Evolutionary conservation across 2,888 invertebrate species (phyloP).

Genomic region (Philonicus albiceps): DNA sequence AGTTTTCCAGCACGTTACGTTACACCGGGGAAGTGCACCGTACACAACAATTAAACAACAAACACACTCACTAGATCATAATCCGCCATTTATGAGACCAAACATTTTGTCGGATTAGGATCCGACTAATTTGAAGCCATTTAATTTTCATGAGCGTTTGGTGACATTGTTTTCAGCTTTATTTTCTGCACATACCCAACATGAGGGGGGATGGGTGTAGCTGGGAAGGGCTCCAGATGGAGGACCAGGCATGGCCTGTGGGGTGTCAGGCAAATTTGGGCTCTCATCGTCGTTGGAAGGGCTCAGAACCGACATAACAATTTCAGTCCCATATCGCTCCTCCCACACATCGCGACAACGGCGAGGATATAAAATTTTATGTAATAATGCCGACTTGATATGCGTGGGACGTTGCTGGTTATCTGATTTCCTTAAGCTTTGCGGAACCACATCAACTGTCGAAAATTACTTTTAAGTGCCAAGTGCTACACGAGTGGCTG

Average conservation of each 20-base stretch:
- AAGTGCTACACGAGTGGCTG: neutral
- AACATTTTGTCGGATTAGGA: slow-evolving; percentile 45
- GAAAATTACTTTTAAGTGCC: slow-evolving; percentile 30
- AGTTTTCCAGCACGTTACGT: slow-evolving; percentile 26
- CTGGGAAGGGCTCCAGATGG: slow-evolving; percentile 1
- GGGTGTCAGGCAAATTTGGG: neutral
- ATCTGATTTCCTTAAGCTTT: slow-evolving; percentile 33
- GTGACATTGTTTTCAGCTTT: slow-evolving; percentile 42
- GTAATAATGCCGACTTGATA: slow-evolving; percentile 29
- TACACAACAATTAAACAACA: slow-evolving; percentile 39
- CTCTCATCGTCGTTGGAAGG: neutral
- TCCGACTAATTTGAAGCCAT: slow-evolving; percentile 45
- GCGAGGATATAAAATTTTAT: slow-evolving; percentile 29
- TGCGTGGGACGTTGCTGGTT: slow-evolving; percentile 21
- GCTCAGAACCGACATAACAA: slow-evolving; percentile 1
- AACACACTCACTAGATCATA: slow-evolving; percentile 25
- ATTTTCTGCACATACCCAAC: neutral
- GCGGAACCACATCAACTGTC: neutral
- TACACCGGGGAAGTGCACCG: slow-evolving; percentile 7
- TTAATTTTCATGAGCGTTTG: slow-evolving; percentile 44
- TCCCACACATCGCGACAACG: neutral
- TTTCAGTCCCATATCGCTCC: slow-evolving; percentile 16
- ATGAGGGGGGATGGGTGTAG: too few species aligned
- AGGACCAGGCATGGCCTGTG: neutral
- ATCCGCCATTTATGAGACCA: slow-evolving; percentile 44